Base-by-base conservation (phyloP, 2,797 vertebrate species). In the Allobates femoralis region DNA sequence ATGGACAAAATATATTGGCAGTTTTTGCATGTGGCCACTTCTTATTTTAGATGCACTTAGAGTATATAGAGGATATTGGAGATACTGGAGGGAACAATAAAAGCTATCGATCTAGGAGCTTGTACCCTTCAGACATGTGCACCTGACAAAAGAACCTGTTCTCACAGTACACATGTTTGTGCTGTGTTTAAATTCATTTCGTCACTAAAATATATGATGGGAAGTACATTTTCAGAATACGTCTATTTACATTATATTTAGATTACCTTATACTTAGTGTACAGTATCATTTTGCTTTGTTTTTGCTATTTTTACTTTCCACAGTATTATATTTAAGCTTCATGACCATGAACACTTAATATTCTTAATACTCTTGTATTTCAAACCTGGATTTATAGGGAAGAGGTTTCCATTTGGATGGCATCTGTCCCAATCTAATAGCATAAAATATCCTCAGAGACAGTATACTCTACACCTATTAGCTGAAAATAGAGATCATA, bases 41-140 rank as follows among this genome's bases (percentile, higher is more conserved):
- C 11, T 41, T 19, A 37, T 53, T 79, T 37, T 51, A 60, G 30
- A 79, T 79, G 30, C 34, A 60, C 77, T 58, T 79, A 60, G 26
- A 15, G 26, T 30, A 28, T 34, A 37, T 23, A 62, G 14, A 30
- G 77, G 77, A 79, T 79, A 37, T 79, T 56, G 12, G 60, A 79
- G 32, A 60, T 79, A 21, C 12, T 60, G 32, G n/a, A 34, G 32
- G 77, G 32, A 34, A 60, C 34, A 34, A 79, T 79, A 60, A 79
- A 79, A 78, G 77, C 23, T n/a, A 79, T 79, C 34, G 55, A 79
- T 60, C 55, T 37, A 32, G 23, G 18, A 60, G 77, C 21, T 34
- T n/a, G 34, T 37, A 79, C 5, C 14, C 41, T 78, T 58, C 30
- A 32, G 55, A 16, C 7, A 32, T 56, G 7, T 55, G 46, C 37